Percentiles rank a stretch among this genome's conserved stretches.
phyloP scores from a whole-genome alignment of 1,140 invertebrate genomes.

The Steinernema khuongi region DNA sequence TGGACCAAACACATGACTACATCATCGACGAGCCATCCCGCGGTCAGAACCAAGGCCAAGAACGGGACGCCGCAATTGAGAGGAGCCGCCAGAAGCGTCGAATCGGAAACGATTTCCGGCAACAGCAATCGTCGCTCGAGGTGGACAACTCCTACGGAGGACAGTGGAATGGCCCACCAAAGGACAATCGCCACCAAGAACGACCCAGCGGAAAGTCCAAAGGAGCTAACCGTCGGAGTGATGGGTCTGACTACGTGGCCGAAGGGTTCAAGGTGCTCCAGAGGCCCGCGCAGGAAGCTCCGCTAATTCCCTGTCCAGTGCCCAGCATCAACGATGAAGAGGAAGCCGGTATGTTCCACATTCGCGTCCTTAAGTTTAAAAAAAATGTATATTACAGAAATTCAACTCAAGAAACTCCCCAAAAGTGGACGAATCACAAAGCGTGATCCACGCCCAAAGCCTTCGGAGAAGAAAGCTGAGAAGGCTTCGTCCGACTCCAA shows the following conservation, averaged over 20 bases:
- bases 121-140: background rate
- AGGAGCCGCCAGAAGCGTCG: conserved; percentile 5
- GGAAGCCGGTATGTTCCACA: background rate
- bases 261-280: conserved; percentile 8
- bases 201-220: background rate
- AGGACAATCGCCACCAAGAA: conserved; percentile 11
- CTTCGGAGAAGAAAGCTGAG: background rate
- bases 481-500: background rate
- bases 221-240: background rate
- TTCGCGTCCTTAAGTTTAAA: conserved; percentile 14
- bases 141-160: conserved; percentile 6
- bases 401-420: conserved; percentile 33
- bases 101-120: background rate
- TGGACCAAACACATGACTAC: conserved; percentile 4
- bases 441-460: conserved; percentile 9
- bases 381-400: conserved; percentile 20
- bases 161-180: background rate
- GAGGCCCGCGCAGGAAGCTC: background rate
- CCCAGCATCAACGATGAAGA: background rate
- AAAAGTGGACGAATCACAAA: conserved; percentile 19
- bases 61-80: conserved; percentile 2
- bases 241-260: background rate
- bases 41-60: background rate
- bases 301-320: background rate
- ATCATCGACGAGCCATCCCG: background rate